phyloP scores from a whole-genome alignment of 2,888 invertebrate genomes.

The Spilarctia lutea region DNA sequence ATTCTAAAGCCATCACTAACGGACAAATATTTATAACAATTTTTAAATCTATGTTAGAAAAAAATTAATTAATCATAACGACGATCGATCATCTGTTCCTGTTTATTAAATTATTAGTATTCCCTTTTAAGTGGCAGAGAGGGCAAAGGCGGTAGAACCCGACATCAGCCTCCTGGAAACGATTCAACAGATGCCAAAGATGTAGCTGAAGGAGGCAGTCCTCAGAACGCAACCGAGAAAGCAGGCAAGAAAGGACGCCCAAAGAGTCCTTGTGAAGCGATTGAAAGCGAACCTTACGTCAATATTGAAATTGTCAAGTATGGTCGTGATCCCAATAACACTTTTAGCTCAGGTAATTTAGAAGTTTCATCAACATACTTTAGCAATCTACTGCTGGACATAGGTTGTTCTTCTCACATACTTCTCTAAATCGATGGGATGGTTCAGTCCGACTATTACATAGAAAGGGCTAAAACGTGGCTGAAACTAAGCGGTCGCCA shows the following conservation, averaged over 20 bases:
- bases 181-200: conserved; percentile 61
- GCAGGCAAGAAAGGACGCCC: conserved; percentile 81
- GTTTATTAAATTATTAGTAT: not conserved
- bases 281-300: conserved; percentile 88
- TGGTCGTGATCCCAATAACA: conserved; percentile 90
- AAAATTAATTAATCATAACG: no score
- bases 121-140: conserved; percentile 72
- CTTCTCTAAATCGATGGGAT: no score
- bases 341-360: conserved; percentile 89
- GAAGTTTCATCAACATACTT: not conserved
- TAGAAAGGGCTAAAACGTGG: no score
- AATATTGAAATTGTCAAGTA: conserved; percentile 90
- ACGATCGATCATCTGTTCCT: not conserved
- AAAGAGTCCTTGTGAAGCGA: conserved; percentile 89
- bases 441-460: no score
- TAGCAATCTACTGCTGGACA: no score
- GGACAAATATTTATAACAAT: no score
- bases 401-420: not conserved
- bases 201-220: conserved; percentile 51
- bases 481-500: no score
- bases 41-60: no score
- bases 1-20: no score
- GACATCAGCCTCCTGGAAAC: conserved; percentile 62
- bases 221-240: conserved; percentile 69
- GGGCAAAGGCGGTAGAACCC: conserved; percentile 76